A percentile compares a stretch with the other conserved stretches of the same genome.
phyloP scores from a whole-genome alignment of 2,888 invertebrate species.

The Matsumyia berberina region DNA sequence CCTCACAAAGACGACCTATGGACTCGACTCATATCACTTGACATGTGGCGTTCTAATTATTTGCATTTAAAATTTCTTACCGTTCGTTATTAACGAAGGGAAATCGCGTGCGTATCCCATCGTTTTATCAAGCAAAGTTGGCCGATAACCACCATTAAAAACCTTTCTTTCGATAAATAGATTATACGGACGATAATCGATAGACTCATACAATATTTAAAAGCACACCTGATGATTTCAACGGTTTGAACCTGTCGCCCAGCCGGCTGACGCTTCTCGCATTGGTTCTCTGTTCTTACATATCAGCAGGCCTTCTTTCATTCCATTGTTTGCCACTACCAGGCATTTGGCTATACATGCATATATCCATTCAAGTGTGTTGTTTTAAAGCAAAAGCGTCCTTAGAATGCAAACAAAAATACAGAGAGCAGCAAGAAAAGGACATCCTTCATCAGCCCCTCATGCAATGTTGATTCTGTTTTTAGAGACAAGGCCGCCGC shows the following conservation, averaged over 20 bases:
- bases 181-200: constrained; percentile 67
- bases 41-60: constrained; percentile 30
- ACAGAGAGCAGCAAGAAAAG: constrained; percentile 64
- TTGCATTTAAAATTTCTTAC: constrained; percentile 40
- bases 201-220: constrained; percentile 67
- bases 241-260: constrained; percentile 43
- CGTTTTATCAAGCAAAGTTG: constrained; percentile 26
- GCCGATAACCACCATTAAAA: constrained; percentile 37
- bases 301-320: constrained; percentile 28
- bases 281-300: background rate
- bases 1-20: background rate
- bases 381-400: constrained; percentile 33
- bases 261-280: background rate
- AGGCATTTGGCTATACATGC: constrained; percentile 18
- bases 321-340: constrained; percentile 56
- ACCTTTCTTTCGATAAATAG: constrained; percentile 47
- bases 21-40: constrained; percentile 4
- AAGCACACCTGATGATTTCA: constrained; percentile 72
- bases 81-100: constrained; percentile 2
- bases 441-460: constrained; percentile 69
- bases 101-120: constrained; percentile 38
- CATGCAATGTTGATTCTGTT: constrained; percentile 64
- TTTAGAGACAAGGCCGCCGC: constrained; percentile 62
- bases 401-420: constrained; percentile 65
- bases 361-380: constrained; percentile 13